These are phyloP conservation scores for Polymixis lichenea DNA, from an alignment of 2,888 invertebrate species.

Conservation along the genomic window DNA sequence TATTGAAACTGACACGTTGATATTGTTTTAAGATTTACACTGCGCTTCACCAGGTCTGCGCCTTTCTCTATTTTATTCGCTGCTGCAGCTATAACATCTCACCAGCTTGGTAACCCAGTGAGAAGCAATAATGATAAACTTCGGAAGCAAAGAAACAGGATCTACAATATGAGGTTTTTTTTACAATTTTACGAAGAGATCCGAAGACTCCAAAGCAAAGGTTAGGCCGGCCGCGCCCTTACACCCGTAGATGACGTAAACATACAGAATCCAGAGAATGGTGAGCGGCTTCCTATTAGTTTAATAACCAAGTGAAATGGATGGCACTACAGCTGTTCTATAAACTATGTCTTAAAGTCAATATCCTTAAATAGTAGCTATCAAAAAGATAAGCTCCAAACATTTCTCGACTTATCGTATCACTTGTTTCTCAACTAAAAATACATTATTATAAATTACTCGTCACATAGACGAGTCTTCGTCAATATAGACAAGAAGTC, in stretches of 20 bases:
- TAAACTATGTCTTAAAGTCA: slow-evolving; percentile 2
- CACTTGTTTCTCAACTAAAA: slow-evolving; percentile 31
- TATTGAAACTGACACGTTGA: no score
- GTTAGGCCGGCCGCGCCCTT: slow-evolving; percentile 22
- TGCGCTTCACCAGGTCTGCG: background rate
- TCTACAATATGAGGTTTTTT: background rate
- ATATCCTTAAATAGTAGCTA: slow-evolving; percentile 31
- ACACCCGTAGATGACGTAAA: background rate
- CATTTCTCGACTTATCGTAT: slow-evolving; percentile 37
- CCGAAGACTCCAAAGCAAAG: background rate
- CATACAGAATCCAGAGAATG: background rate
- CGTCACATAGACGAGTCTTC: slow-evolving; percentile 31
- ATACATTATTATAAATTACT: slow-evolving; percentile 35
- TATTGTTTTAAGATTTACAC: no score
- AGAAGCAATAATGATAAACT: background rate
- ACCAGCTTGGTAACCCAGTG: background rate
- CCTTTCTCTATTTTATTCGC: background rate
- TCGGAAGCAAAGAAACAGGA: background rate
- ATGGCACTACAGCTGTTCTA: background rate
- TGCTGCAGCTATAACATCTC: background rate
- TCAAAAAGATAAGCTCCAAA: slow-evolving; percentile 46
- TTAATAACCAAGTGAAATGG: background rate
- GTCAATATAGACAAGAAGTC: slow-evolving; percentile 15
- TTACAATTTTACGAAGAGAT: background rate
- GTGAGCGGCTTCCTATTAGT: background rate